A percentile compares a stretch with the other conserved stretches of the same genome.
These are phyloP conservation scores for Pristionchus arcanus DNA, from an alignment of 2,888 invertebrate genomes.

Conservation along the genomic window DNA sequence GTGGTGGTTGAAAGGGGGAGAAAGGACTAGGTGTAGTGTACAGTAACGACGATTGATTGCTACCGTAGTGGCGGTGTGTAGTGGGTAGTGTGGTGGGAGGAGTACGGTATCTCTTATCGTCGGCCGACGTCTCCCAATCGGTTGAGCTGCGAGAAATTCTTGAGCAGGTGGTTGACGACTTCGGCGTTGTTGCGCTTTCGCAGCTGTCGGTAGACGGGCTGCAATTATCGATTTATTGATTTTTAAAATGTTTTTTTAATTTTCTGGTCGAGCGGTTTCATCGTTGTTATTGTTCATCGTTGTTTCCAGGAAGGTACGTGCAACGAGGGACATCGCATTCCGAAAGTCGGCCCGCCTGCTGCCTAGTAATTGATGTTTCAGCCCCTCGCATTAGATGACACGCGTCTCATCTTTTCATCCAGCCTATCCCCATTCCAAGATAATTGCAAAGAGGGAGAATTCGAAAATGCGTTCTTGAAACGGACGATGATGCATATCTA, in stretches of 20 bases:
- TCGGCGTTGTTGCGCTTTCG: constrained; percentile 71
- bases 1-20: background rate
- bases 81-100: background rate
- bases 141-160: constrained; percentile 76
- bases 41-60: background rate
- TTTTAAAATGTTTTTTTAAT: background rate
- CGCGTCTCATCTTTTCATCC: constrained; percentile 3
- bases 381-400: background rate
- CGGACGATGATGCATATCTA: background rate
- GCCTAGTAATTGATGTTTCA: constrained; percentile 36
- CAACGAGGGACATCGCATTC: background rate
- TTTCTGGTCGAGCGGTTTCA: background rate
- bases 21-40: constrained; percentile 9
- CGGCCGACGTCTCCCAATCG: constrained; percentile 76
- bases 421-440: background rate
- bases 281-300: background rate
- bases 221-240: constrained; percentile 27
- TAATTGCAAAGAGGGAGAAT: constrained; percentile 22
- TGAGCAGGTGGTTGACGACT: constrained; percentile 78
- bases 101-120: background rate
- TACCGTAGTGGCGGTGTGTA: background rate
- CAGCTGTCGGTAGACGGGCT: constrained; percentile 47
- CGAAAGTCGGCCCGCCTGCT: background rate
- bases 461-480: background rate
- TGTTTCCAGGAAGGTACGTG: background rate